Conservation (phyloP, 2,797 vertebrate genomes). For the Triplophysa yarkandensis region DNA sequence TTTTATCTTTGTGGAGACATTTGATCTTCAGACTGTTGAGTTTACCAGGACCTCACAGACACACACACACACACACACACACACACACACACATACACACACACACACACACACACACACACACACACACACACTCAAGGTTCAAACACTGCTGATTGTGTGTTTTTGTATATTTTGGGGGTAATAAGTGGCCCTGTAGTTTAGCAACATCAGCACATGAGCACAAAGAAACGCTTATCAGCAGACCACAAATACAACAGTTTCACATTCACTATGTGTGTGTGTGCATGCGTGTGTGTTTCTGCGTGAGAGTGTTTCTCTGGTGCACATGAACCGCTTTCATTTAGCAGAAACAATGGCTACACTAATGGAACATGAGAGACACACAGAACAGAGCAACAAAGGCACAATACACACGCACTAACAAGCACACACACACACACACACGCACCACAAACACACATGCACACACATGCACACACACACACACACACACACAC, state of each 20-base stretch:
- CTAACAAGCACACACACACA: neutral
- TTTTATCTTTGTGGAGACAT: too few relatives aligned
- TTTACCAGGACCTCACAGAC: neutral
- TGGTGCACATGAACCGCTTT: constrained; percentile 22
- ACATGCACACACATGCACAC: too few relatives aligned
- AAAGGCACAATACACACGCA: constrained; percentile 24
- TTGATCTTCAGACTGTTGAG: too few relatives aligned
- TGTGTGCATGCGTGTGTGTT: neutral
- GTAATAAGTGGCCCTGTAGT: constrained; percentile 41
- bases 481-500: neutral
- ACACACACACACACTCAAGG: neutral
- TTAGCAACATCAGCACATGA: constrained; percentile 39
- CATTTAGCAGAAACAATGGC: constrained; percentile 36
- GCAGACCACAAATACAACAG: neutral
- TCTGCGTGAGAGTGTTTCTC: neutral
- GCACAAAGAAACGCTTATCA: constrained; percentile 17
- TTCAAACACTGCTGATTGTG: neutral
- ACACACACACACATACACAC: neutral
- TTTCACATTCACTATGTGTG: neutral
- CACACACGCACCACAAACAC: too few relatives aligned
- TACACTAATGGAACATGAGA: constrained; percentile 50
- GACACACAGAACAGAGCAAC: constrained; percentile 4
- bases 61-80: neutral
- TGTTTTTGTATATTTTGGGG: neutral
- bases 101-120: constrained; percentile 1